Evolutionary conservation across 2,888 invertebrate species (phyloP).

Genomic region (Tetranychus piercei): DNA sequence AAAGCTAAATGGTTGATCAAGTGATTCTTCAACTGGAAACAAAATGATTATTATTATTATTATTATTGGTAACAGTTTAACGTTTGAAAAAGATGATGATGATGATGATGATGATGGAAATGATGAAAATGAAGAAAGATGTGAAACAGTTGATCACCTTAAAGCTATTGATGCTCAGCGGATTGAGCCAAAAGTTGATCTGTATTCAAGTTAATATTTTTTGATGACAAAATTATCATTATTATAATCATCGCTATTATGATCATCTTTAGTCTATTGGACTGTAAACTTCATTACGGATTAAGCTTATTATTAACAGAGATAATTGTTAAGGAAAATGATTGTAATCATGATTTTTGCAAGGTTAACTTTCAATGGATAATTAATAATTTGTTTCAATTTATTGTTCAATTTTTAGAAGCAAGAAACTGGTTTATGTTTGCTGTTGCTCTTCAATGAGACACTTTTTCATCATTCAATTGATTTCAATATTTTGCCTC

Average conservation of each 20-base stretch:
- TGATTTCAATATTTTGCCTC: too few species aligned
- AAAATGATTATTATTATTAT: background rate
- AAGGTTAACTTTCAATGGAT: too few species aligned
- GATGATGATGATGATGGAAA: background rate
- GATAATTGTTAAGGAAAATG: too few species aligned
- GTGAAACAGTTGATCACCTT: background rate
- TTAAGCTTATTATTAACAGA: too few species aligned
- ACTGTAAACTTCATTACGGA: too few species aligned
- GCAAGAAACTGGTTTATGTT: too few species aligned
- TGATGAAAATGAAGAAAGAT: background rate
- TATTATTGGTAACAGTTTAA: background rate
- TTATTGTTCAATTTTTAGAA: too few species aligned
- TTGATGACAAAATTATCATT: background rate
- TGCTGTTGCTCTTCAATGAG: too few species aligned
- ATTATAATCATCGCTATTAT: background rate
- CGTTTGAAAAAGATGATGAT: background rate
- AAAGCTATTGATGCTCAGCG: background rate
- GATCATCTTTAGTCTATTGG: background rate
- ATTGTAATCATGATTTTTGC: too few species aligned
- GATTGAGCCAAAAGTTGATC: background rate
- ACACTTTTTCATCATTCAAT: too few species aligned
- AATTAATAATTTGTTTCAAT: too few species aligned
- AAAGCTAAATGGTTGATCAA: background rate
- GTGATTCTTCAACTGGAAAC: background rate
- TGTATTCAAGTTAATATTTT: background rate